Conservation (phyloP, 2,113 vertebrate genomes). For the Nibea albiflora region DNA sequence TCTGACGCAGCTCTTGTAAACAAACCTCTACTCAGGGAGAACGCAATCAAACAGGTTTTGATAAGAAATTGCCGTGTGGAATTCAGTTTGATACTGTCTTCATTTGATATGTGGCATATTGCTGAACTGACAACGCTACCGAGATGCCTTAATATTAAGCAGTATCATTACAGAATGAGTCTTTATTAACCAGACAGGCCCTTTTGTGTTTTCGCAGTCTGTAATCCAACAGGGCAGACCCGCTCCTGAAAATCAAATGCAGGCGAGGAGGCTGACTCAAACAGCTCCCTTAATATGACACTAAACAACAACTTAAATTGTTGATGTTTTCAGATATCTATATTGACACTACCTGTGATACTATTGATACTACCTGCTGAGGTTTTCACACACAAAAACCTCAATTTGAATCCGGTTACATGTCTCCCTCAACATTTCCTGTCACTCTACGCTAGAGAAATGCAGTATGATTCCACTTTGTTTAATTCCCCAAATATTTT, state of each 20-base stretch:
- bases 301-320: background rate
- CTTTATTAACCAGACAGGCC: background rate
- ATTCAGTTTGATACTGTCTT: conserved; percentile 7
- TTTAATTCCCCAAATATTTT: too few species aligned
- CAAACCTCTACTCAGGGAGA: background rate
- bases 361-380: too few species aligned
- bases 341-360: too few species aligned
- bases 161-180: background rate
- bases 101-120: background rate
- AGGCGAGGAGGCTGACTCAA: background rate
- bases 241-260: background rate
- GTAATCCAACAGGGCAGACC: background rate
- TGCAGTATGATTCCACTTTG: background rate
- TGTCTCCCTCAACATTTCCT: conserved; percentile 3
- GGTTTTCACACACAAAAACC: background rate
- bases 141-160: background rate
- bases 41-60: background rate
- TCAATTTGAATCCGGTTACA: background rate
- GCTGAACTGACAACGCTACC: background rate
- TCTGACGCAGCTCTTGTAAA: background rate
- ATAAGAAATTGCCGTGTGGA: background rate
- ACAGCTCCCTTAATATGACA: background rate
- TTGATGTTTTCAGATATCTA: background rate
- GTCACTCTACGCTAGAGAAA: background rate
- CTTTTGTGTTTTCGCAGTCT: background rate